A percentile compares a stretch with the other conserved stretches of the same genome.
Conservation (phyloP, 2,888 invertebrate genomes). For the Tortricodes alternella region DNA sequence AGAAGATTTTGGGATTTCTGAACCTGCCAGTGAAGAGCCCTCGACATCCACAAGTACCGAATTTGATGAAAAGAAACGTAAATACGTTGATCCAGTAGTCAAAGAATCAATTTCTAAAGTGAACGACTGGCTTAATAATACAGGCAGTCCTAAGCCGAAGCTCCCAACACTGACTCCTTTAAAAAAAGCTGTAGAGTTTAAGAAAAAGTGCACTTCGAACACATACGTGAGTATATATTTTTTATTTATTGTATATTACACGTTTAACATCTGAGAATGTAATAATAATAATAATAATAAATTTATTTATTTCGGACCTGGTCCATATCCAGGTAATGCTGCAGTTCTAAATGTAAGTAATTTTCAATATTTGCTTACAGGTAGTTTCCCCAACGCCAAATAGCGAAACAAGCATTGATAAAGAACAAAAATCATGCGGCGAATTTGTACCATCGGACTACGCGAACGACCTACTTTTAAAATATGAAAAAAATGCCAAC, state of each 20-base stretch:
- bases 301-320: no score
- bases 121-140: constrained; percentile 45
- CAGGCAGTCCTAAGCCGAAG: constrained; percentile 32
- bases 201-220: constrained; percentile 39
- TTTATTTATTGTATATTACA: neutral
- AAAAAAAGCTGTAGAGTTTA: constrained; percentile 43
- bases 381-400: neutral
- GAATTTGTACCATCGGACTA: constrained; percentile 41
- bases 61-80: neutral
- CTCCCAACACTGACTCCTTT: constrained; percentile 19
- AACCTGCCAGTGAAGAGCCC: neutral
- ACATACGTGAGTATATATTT: constrained; percentile 9
- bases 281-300: neutral
- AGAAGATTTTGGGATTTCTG: neutral
- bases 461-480: constrained; percentile 44
- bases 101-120: constrained; percentile 52
- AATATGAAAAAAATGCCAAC: constrained; percentile 40
- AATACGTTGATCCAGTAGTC: constrained; percentile 34
- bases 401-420: neutral
- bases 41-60: neutral
- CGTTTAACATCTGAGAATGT: neutral
- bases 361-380: neutral
- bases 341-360: neutral
- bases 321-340: neutral
- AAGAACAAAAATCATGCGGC: neutral